Conservation (phyloP, 2,113 vertebrate genomes). For the Mola mola region DNA sequence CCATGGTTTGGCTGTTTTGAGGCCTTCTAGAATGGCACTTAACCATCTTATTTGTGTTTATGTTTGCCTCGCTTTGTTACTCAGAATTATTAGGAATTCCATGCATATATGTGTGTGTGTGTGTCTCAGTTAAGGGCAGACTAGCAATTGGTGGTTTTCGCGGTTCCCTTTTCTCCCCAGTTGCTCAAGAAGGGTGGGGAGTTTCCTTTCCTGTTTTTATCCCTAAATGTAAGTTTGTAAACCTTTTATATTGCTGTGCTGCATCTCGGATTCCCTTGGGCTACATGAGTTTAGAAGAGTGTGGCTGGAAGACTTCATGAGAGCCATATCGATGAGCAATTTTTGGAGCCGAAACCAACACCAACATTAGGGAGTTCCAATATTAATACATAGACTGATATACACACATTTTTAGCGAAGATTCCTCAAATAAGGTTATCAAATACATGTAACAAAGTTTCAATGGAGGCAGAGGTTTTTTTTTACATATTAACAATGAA, state of each 20-base stretch:
- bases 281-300: too few species aligned
- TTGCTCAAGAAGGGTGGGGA: constrained; percentile 52
- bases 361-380: too few species aligned
- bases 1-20: too few species aligned
- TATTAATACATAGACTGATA: too few species aligned
- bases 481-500: too few species aligned
- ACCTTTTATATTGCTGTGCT: constrained; percentile 38
- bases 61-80: not conserved
- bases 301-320: too few species aligned
- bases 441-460: too few species aligned
- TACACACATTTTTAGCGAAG: too few species aligned
- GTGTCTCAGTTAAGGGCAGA: constrained; percentile 1
- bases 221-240: constrained; percentile 45
- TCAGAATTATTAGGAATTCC: not conserved
- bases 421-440: too few species aligned
- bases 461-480: too few species aligned
- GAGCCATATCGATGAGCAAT: too few species aligned
- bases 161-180: constrained; percentile 24
- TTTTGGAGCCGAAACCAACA: too few species aligned
- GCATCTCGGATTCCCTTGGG: constrained; percentile 13
- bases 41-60: not conserved
- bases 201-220: constrained; percentile 60
- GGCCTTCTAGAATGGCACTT: not conserved
- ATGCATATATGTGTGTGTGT: not conserved
- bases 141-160: constrained; percentile 8